Conservation (phyloP, 2,888 invertebrate species). For the Cataglyphis albicans region DNA sequence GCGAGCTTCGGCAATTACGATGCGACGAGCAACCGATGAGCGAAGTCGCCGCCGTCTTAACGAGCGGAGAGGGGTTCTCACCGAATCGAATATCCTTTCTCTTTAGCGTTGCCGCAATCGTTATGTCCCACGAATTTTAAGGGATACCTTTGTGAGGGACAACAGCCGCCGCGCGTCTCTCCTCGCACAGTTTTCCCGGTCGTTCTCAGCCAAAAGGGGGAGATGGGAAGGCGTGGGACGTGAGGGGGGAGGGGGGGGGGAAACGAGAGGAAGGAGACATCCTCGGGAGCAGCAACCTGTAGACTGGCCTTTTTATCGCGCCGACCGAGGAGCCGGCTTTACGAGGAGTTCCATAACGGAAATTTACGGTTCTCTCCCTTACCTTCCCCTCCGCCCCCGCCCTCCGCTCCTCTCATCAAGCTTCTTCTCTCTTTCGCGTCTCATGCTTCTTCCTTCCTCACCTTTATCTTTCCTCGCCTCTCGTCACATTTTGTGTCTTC, state of each 20-base stretch:
- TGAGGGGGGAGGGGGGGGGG: background rate
- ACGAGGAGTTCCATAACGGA: constrained; percentile 78
- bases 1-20: constrained; percentile 77
- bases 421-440: constrained; percentile 28
- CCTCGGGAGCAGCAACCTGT: constrained; percentile 77
- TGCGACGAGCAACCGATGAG: constrained; percentile 71
- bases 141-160: constrained; percentile 72
- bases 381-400: constrained; percentile 53
- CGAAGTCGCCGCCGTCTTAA: constrained; percentile 68
- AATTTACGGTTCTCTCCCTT: constrained; percentile 74
- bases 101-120: constrained; percentile 62
- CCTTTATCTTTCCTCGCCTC: constrained; percentile 21
- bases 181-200: constrained; percentile 69
- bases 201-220: constrained; percentile 56
- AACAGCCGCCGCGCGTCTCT: constrained; percentile 68
- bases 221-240: constrained; percentile 22
- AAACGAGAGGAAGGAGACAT: constrained; percentile 60
- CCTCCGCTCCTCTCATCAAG: constrained; percentile 32
- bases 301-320: constrained; percentile 77
- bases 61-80: constrained; percentile 62
- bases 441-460: background rate
- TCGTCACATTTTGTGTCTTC: constrained; percentile 9
- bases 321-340: constrained; percentile 74
- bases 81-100: constrained; percentile 35
- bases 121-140: constrained; percentile 77